These are phyloP conservation scores for Hoplias malabaricus DNA, from an alignment of 2,113 vertebrate genomes.

Conservation along the genomic window DNA sequence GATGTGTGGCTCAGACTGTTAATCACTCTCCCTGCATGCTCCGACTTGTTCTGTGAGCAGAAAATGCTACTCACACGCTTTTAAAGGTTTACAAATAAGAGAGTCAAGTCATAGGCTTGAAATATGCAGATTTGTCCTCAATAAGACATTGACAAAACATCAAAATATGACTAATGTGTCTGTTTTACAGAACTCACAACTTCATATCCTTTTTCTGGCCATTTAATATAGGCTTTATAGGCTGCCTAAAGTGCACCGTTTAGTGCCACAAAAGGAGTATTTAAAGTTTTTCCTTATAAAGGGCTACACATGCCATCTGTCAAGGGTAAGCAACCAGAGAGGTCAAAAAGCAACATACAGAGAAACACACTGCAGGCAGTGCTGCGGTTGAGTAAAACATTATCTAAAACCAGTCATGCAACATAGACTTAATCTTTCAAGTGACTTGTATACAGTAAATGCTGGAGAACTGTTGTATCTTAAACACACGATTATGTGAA, in stretches of 20 bases:
- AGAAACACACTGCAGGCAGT: background rate
- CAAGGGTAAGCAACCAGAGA: conserved; percentile 54
- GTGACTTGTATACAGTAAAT: background rate
- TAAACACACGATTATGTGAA: background rate
- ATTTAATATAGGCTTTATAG: background rate
- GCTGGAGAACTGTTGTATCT: background rate
- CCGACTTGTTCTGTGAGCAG: background rate
- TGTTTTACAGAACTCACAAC: background rate
- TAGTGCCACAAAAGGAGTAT: background rate
- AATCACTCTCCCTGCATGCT: background rate
- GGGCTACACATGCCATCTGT: conserved; percentile 7
- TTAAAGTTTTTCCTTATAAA: background rate
- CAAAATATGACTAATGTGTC: background rate
- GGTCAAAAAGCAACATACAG: conserved; percentile 45
- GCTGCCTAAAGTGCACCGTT: background rate
- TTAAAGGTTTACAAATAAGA: background rate
- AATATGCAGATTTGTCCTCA: background rate
- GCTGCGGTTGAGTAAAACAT: background rate
- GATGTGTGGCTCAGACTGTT: background rate
- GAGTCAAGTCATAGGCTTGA: background rate
- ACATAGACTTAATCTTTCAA: background rate
- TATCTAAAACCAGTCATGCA: background rate
- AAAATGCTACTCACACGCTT: background rate
- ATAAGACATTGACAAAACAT: background rate
- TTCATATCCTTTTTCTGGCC: background rate